A percentile compares a stretch with the other conserved stretches of the same genome.
Evolutionary conservation across 64 coral and sea anemone species (phyloP).

Genomic region (Pocillopora verrucosa): DNA sequence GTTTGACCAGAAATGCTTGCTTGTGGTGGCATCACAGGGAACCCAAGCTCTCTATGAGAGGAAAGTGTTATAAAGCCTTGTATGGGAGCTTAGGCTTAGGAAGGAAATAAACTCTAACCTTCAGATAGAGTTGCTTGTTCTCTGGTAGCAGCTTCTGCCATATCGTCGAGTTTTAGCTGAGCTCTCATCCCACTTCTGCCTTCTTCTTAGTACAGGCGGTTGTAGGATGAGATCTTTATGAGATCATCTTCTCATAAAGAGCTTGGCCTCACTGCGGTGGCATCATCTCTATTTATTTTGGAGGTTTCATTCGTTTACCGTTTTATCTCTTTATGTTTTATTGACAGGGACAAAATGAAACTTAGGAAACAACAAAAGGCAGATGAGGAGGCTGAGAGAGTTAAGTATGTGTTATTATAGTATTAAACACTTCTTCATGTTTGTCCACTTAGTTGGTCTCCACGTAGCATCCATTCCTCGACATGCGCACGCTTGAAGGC

Average conservation of each 20-base stretch:
- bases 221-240: too few relatives aligned
- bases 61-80: too few relatives aligned
- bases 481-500: too few relatives aligned
- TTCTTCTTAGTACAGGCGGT: neutral
- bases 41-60: too few relatives aligned
- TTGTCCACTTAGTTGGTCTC: neutral
- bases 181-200: too few relatives aligned
- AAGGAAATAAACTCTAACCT: neutral
- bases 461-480: too few relatives aligned
- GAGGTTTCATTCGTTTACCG: neutral
- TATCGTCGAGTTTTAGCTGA: too few relatives aligned
- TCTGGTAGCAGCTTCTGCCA: neutral
- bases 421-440: neutral
- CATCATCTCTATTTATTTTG: neutral
- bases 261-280: too few relatives aligned
- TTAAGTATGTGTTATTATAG: constrained; percentile 61
- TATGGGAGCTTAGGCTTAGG: too few relatives aligned
- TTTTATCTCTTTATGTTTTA: neutral
- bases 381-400: constrained; percentile 89
- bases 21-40: too few relatives aligned
- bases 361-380: constrained; percentile 89
- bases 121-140: neutral
- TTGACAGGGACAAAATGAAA: constrained; percentile 78
- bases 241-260: too few relatives aligned
- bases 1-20: too few relatives aligned